Evolutionary conservation across 2,113 vertebrate genomes (phyloP).

Genomic region (Otocyon megalotis): DNA sequence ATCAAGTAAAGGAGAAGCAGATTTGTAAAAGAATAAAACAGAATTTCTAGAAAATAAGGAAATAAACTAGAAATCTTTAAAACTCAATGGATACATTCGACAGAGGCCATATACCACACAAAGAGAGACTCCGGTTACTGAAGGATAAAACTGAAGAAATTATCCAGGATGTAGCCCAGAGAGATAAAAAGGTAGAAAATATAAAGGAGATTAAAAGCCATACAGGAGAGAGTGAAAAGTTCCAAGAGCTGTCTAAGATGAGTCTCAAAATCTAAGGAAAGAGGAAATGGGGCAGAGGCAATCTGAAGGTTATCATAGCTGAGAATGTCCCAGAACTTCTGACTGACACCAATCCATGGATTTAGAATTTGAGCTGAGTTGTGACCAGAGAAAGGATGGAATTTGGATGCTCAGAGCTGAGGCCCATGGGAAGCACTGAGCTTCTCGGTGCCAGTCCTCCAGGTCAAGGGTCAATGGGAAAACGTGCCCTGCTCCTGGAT

Average conservation of each 20-base stretch:
- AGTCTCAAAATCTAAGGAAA: neutral
- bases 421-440: neutral
- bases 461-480: neutral
- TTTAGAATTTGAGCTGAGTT: neutral
- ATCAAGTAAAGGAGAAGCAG: neutral
- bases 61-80: neutral
- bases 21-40: neutral
- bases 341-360: neutral
- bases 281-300: neutral
- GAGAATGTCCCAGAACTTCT: neutral
- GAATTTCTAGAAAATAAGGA: constrained; percentile 7
- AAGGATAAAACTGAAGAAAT: neutral
- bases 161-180: neutral
- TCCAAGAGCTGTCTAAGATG: neutral
- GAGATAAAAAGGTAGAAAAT: neutral
- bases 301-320: neutral
- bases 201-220: neutral
- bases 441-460: neutral
- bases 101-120: neutral
- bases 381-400: neutral
- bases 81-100: neutral
- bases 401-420: neutral
- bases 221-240: neutral
- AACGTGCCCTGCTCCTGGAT: neutral
- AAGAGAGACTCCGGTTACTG: neutral